phyloP scores from a whole-genome alignment of 2,888 invertebrate genomes.

The Luperina nickerlii region DNA sequence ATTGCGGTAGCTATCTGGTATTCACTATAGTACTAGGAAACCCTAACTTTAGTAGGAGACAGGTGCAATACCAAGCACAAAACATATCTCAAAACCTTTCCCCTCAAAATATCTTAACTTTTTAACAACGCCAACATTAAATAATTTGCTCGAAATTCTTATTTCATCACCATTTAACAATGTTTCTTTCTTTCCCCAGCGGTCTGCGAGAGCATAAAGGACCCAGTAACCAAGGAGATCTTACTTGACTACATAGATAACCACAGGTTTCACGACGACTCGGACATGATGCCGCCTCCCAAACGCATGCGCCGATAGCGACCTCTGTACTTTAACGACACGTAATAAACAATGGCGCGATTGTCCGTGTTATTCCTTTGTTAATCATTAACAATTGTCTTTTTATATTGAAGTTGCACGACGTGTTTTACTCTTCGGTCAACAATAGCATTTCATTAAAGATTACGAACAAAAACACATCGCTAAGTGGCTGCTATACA shows the following conservation, averaged over 20 bases:
- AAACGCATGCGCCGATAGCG: constrained; percentile 86
- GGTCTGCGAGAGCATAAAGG: constrained; percentile 94
- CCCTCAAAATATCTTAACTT: not conserved
- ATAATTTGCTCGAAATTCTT: not conserved
- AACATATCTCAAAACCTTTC: too few relatives aligned
- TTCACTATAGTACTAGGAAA: not conserved
- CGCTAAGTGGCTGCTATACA: not conserved
- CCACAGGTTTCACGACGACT: constrained; percentile 92
- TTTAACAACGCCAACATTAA: not conserved
- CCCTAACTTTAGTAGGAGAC: not conserved
- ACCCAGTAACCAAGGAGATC: constrained; percentile 96
- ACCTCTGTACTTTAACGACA: constrained; percentile 43
- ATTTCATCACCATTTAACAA: not conserved
- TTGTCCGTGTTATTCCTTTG: constrained; percentile 49
- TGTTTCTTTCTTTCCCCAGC: constrained; percentile 88
- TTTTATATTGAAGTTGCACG: not conserved
- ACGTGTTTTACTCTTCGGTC: not conserved
- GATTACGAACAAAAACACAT: not conserved
- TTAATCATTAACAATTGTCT: constrained; percentile 6
- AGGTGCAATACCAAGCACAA: not conserved
- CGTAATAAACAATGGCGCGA: constrained; percentile 42
- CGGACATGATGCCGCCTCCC: constrained; percentile 93
- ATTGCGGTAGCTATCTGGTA: not conserved
- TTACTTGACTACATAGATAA: constrained; percentile 93
- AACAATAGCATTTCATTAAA: not conserved